Percentiles rank a stretch among this genome's conserved stretches.
phyloP scores from a whole-genome alignment of 1,140 invertebrate genomes.

The Proales similis region DNA sequence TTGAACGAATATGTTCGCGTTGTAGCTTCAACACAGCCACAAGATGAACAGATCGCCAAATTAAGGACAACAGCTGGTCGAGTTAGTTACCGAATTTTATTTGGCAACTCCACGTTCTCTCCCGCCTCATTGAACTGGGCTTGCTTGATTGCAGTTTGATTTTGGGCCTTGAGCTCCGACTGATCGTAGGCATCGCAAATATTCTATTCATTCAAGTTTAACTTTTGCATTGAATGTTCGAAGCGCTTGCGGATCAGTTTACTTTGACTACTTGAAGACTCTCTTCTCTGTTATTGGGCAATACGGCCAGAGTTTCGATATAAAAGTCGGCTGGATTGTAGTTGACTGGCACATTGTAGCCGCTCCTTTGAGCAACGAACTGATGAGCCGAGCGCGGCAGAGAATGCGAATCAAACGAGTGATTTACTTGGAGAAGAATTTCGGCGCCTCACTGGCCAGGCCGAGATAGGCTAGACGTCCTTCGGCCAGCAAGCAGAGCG shows the following conservation, averaged over 20 bases:
- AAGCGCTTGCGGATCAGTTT: too few species aligned
- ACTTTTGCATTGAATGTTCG: too few species aligned
- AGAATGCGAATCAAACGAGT: too few species aligned
- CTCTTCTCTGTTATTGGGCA: conserved; percentile 69
- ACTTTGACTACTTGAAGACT: conserved; percentile 40
- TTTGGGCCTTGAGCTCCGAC: too few species aligned
- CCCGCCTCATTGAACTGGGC: too few species aligned
- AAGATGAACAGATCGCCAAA: not conserved
- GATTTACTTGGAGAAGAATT: conserved; percentile 35
- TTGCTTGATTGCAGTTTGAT: too few species aligned
- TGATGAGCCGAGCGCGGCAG: too few species aligned
- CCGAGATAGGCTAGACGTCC: conserved; percentile 25
- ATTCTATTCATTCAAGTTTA: too few species aligned
- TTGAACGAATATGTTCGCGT: conserved; percentile 12
- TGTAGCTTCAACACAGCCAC: conserved; percentile 4
- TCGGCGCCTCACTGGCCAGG: not conserved
- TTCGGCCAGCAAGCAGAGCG: conserved; percentile 16
- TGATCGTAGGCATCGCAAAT: too few species aligned
- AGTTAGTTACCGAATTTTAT: conserved; percentile 35
- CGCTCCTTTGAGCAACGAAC: too few species aligned
- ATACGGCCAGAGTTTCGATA: conserved; percentile 57
- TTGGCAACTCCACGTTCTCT: not conserved
- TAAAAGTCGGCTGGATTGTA: conserved; percentile 38
- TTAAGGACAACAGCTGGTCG: too few species aligned
- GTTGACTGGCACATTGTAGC: conserved; percentile 42